phyloP scores from a whole-genome alignment of 2,113 vertebrate species.

The rat (Rattus norvegicus) region DNA sequence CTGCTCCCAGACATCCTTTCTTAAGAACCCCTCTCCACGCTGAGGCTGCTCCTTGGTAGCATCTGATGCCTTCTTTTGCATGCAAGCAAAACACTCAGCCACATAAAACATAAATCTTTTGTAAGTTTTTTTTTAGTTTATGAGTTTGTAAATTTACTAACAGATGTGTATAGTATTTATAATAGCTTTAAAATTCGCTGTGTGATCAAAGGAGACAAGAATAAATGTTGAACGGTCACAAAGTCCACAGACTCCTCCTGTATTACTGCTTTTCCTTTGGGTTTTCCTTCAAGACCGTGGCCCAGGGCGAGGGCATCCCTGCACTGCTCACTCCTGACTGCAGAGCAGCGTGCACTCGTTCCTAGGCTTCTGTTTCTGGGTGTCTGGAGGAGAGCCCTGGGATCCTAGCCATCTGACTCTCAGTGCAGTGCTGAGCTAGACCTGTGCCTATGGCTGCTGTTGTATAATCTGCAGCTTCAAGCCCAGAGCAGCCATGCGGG shows the following conservation, averaged over 20 bases:
- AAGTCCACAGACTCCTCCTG: background rate
- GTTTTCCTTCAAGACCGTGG: background rate
- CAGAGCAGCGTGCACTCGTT: background rate
- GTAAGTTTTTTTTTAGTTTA: background rate
- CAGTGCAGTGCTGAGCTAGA: background rate
- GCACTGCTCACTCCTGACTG: background rate
- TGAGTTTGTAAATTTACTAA: background rate
- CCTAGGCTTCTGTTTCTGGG: background rate
- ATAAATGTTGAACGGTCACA: background rate
- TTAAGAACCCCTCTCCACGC: no score
- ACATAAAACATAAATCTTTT: background rate
- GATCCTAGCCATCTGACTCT: background rate
- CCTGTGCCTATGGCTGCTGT: background rate
- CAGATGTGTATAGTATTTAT: background rate
- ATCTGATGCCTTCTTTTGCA: background rate
- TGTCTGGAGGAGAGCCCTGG: background rate
- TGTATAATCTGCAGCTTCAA: background rate
- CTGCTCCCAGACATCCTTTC: no score
- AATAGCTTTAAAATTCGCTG: slow-evolving; percentile 18
- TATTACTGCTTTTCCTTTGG: background rate
- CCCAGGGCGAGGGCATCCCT: background rate
- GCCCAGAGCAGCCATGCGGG: background rate
- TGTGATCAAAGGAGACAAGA: background rate
- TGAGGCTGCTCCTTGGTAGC: no score
- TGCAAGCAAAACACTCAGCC: background rate